A percentile compares a stretch with the other conserved stretches of the same genome.
Conservation (phyloP, 2,888 invertebrate species). For the Rhopalosiphum nymphaeae region DNA sequence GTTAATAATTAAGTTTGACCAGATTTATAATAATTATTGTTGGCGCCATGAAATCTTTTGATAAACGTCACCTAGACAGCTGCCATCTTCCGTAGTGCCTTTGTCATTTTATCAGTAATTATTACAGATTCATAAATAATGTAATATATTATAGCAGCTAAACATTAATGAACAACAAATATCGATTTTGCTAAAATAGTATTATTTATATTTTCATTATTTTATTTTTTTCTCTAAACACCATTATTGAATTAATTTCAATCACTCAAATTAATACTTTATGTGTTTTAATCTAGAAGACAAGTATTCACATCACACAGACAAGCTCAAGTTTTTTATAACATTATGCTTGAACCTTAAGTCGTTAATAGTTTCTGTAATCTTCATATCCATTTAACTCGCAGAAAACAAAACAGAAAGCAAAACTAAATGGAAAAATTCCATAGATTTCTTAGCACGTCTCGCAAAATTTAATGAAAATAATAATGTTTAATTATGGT, state of each 20-base stretch:
- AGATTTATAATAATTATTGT: background rate
- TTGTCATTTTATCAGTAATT: background rate
- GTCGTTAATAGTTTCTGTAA: background rate
- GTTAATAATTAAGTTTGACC: constrained; percentile 7
- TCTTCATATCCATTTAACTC: background rate
- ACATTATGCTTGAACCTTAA: background rate
- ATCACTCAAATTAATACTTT: background rate
- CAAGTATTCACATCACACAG: background rate
- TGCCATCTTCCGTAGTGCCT: background rate
- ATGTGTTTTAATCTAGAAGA: background rate
- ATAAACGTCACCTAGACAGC: background rate
- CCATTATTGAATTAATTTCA: background rate
- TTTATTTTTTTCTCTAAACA: background rate
- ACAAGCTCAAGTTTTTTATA: background rate
- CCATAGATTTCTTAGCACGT: background rate
- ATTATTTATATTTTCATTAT: background rate
- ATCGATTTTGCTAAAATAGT: background rate
- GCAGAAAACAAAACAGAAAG: background rate
- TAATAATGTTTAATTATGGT: background rate
- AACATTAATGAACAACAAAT: background rate
- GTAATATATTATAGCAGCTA: background rate
- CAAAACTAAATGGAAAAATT: background rate
- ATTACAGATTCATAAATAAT: background rate
- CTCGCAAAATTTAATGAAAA: background rate
- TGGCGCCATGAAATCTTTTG: background rate